Evolutionary conservation across 2,797 vertebrate genomes (phyloP), one percentile per base, ranked within the genome.

Genomic region (Halcyon chelicuti): DNA sequence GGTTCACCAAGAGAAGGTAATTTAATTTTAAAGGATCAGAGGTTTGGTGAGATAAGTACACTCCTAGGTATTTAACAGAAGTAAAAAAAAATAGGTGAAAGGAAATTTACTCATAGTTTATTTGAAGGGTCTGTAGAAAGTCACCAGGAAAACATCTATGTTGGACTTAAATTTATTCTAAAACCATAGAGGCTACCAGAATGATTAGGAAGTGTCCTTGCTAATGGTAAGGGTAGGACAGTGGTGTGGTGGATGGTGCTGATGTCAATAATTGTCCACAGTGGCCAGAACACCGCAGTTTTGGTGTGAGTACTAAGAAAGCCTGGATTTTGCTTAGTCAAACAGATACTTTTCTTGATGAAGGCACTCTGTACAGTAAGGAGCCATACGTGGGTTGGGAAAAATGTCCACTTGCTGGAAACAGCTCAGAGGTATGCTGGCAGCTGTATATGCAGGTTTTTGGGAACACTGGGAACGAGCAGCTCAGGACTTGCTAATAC

Each of bases 21-120:
- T 89, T 95, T 89, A 90, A 96, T 94, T 94, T 93, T 77, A 86
- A 94, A 86, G 63, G 70, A 96, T 90, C 66, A 91, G 49, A 94
- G 47, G 39, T 91, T 92, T 6, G 7, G 70, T 47, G 63, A 90
- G 49, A 75, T 63, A 88, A 94, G 44, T n/a, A 54, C 33, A 73
- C 70, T 72, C 42, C 12, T 46, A 88, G 40, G 31, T 86, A 66
- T 89, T 86, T 60, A 77, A 82, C 1, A 72, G 14, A 71, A 89
- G 12, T 29, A 25, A 91, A 67, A 75, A 60, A 70, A 49, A 47
- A 21, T 2, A 61, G 29, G 14, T 60, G 15, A 55, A 94, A 75
- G n/a, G 46, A 86, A 80, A 70, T 63, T 49, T 81, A 61, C 52
- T 79, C 28, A 26, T 31, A 4, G 20, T 78, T 61, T 79, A 61